Evolutionary conservation across 2,888 invertebrate genomes (phyloP), one percentile per base, ranked within the genome.

Genomic region (Charanyca ferruginea): DNA sequence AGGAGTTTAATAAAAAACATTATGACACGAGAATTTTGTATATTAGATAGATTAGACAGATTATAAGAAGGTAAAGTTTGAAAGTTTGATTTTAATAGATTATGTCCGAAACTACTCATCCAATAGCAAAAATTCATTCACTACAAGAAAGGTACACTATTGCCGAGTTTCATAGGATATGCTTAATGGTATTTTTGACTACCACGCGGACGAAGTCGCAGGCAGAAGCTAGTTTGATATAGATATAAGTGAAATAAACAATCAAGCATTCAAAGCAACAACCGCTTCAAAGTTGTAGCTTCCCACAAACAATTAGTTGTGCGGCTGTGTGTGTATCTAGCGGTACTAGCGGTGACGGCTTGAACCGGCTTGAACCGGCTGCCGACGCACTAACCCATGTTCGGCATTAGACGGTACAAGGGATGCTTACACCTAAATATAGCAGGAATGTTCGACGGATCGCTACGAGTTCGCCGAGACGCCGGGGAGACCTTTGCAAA

Each of bases 371-470:
- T n/a, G n/a, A n/a, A n/a, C 55, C 61, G 66, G 52, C 64, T 84
- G 65, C 63, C 63, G 68, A 71, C 66, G 57, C 81, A 85, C 82
- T 79, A 81, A 75, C 79, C 78, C 83, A 69, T 83, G 81, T 83
- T 80, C 79, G 65, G 71, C 66, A 73, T 80, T 67, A 83, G 70
- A 70, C 66, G 81, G 83, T 88, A 89, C 89, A 88, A 85, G 85
- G 81, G 81, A 75, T 77, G 88, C 89, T 89, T 89, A 87, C 87
- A 85, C 88, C 65, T 82, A 88, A 89, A 89, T 89, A 88, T 83
- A 85, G 76, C 58, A 66, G 83, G 85, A 85, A 88, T 90, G 88
- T 89, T 89, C 83, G 74, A 73, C 77, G 83, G 82, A 86, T 87
- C 84, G 84, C 78, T 70, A 64, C 69, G 83, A 85, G 86, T 87